phyloP scores from a whole-genome alignment of 2,113 vertebrate species.

The Chelonoidis abingdonii region DNA sequence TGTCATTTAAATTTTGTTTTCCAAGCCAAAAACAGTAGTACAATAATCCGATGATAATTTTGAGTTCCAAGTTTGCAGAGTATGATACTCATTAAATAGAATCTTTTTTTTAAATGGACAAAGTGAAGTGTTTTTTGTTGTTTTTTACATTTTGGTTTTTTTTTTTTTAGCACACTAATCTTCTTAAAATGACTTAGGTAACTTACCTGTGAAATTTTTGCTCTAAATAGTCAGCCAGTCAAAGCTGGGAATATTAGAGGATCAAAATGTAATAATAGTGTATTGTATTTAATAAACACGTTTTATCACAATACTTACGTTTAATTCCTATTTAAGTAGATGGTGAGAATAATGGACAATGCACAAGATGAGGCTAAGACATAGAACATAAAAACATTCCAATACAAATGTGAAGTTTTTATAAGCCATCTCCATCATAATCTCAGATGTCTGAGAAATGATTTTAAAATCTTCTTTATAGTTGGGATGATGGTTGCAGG shows the following conservation, averaged over 20 bases:
- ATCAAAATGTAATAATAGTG: not conserved
- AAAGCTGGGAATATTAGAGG: not conserved
- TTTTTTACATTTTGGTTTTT: not conserved
- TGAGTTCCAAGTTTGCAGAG: not conserved
- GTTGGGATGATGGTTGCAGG: not conserved
- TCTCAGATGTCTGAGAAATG: not conserved
- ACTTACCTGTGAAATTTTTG: not conserved
- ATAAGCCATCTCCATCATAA: not conserved
- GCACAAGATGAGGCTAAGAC: fast-evolving
- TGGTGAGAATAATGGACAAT: not conserved
- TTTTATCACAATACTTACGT: fast-evolving
- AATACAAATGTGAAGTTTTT: not conserved
- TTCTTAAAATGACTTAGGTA: not conserved
- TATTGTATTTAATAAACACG: not conserved
- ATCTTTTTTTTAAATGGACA: not conserved
- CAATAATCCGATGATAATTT: not conserved
- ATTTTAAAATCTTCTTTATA: conserved; percentile 14
- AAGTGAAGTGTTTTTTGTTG: not conserved
- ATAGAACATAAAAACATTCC: not conserved
- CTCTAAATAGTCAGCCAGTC: not conserved
- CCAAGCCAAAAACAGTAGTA: conserved; percentile 22
- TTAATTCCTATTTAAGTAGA: not conserved
- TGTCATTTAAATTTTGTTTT: conserved; percentile 59
- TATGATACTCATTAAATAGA: not conserved
- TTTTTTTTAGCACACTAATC: not conserved